Percentiles rank a stretch among this genome's conserved stretches.
Conservation (phyloP, 2,113 vertebrate genomes). For the Triplophysa siluroides region DNA sequence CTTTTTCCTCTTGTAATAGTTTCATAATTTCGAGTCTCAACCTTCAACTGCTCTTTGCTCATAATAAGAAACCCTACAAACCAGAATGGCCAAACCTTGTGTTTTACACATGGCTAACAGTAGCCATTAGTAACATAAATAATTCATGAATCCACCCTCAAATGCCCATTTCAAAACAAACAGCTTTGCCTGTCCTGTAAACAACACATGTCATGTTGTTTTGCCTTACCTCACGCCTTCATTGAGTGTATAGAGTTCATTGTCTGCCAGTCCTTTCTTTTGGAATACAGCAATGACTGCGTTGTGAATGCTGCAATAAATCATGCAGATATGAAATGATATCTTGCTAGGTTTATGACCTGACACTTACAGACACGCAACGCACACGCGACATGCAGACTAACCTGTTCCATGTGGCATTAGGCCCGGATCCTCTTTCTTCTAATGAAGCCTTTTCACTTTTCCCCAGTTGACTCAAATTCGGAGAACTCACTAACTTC, state of each 20-base stretch:
- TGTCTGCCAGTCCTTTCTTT: constrained; percentile 90
- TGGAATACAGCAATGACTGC: constrained; percentile 94
- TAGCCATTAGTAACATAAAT: background rate
- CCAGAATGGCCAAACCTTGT: background rate
- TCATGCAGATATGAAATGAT: background rate
- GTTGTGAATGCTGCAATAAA: constrained; percentile 87
- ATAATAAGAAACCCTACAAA: constrained; percentile 2
- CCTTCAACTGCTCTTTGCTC: background rate
- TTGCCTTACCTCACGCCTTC: constrained; percentile 79
- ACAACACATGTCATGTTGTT: background rate
- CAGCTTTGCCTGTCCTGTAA: background rate
- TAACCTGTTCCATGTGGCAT: constrained; percentile 80
- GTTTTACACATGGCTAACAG: background rate
- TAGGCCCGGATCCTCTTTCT: constrained; percentile 74
- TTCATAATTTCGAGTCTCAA: constrained; percentile 5
- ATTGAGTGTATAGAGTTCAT: constrained; percentile 90
- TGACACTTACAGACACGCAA: background rate
- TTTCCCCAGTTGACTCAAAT: constrained; percentile 75
- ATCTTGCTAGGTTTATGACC: background rate
- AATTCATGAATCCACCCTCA: background rate
- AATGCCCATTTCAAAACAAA: background rate
- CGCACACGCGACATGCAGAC: background rate
- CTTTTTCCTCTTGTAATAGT: background rate
- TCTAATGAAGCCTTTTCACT: constrained; percentile 75
- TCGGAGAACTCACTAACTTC: constrained; percentile 79